A percentile compares a stretch with the other conserved stretches of the same genome.
Conservation (phyloP, 2,113 vertebrate genomes). For the Dasyornis broadbenti region DNA sequence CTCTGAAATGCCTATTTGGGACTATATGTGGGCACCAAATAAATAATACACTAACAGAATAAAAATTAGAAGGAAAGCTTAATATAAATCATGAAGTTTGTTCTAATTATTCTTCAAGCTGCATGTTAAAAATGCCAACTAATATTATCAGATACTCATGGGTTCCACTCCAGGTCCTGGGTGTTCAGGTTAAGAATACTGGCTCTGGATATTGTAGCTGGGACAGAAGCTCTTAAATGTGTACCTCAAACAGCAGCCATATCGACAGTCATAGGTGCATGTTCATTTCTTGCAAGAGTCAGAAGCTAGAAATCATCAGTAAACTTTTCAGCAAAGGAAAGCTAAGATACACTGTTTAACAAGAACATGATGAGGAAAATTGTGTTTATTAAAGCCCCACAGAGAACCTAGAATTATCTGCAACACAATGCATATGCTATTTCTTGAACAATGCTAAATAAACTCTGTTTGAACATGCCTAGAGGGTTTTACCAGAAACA, state of each 20-base stretch:
- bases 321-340: not conserved
- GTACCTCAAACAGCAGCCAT: constrained; percentile 63
- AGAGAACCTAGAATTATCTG: not conserved
- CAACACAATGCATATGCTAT: not conserved
- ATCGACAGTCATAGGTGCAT: constrained; percentile 30
- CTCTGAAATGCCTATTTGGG: not conserved
- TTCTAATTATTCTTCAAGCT: not conserved
- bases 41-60: not conserved
- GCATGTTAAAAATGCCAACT: not conserved
- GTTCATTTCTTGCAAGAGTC: constrained; percentile 57
- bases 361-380: not conserved
- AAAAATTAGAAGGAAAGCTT: not conserved
- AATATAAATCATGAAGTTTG: not conserved
- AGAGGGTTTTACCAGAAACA: not conserved
- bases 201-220: constrained; percentile 54
- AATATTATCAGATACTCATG: not conserved
- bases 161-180: constrained; percentile 60
- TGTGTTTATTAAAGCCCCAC: not conserved
- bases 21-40: not conserved
- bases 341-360: not conserved
- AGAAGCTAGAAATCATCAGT: constrained; percentile 22
- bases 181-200: constrained; percentile 53
- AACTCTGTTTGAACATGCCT: not conserved
- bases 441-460: not conserved
- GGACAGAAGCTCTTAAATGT: constrained; percentile 37